phyloP scores from a whole-genome alignment of 2,888 invertebrate species.

The Drosophila paucipuncta region DNA sequence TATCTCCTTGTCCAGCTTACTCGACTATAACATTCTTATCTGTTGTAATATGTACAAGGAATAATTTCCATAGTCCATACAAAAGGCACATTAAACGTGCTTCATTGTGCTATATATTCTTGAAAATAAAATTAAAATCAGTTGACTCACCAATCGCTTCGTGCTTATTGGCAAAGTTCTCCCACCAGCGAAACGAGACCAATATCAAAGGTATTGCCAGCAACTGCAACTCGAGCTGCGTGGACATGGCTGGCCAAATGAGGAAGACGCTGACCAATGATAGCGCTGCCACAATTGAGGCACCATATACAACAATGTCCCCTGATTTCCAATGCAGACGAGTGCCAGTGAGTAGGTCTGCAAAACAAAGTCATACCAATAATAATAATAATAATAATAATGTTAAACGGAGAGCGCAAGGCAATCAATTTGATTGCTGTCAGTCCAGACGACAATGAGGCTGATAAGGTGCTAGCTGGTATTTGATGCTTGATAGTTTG shows the following conservation, averaged over 20 bases:
- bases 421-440: constrained; percentile 79
- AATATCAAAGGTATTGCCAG: constrained; percentile 88
- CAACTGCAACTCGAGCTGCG: constrained; percentile 87
- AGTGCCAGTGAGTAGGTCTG: constrained; percentile 78
- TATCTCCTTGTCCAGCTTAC: neutral
- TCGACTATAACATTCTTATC: neutral
- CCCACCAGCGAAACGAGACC: constrained; percentile 94
- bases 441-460: constrained; percentile 34
- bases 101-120: neutral
- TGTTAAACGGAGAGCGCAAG: constrained; percentile 19
- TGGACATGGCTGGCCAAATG: constrained; percentile 88
- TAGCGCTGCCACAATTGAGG: constrained; percentile 86
- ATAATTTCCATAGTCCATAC: neutral
- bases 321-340: constrained; percentile 73
- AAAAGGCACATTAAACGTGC: neutral
- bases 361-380: constrained; percentile 24
- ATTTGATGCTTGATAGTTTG: constrained; percentile 12
- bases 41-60: neutral
- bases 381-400: constrained; percentile 8
- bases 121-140: neutral
- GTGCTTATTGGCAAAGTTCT: constrained; percentile 89
- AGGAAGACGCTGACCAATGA: constrained; percentile 89
- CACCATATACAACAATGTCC: constrained; percentile 56
- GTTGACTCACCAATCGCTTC: constrained; percentile 72
- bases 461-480: constrained; percentile 59